Evolutionary conservation across 2,113 vertebrate species (phyloP).

Genomic region (Catagonus wagneri): DNA sequence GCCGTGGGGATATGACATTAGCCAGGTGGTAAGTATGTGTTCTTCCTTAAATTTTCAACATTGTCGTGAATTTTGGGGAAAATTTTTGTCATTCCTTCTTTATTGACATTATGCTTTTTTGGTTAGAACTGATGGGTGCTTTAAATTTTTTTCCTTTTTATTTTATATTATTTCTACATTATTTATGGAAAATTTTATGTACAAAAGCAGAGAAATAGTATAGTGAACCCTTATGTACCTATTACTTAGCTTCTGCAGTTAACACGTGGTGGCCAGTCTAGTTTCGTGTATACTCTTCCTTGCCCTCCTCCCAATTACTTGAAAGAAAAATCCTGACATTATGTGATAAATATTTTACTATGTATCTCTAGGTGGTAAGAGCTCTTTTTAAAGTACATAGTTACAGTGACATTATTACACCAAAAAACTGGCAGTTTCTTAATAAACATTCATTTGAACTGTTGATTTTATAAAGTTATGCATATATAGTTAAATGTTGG

Average conservation of each 20-base stretch:
- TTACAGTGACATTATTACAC: background rate
- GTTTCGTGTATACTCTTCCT: background rate
- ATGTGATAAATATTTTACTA: background rate
- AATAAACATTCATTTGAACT: slow-evolving; percentile 22
- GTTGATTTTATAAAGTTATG: slow-evolving; percentile 25
- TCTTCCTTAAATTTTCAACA: background rate
- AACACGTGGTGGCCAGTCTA: background rate
- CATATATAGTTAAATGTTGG: background rate
- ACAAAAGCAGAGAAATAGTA: background rate
- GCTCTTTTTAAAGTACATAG: background rate
- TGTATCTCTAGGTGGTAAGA: background rate
- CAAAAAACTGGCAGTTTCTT: background rate
- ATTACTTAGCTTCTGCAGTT: slow-evolving; percentile 3
- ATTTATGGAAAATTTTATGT: slow-evolving; percentile 5
- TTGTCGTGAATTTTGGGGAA: background rate
- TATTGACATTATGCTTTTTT: background rate
- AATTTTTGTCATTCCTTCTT: slow-evolving; percentile 4
- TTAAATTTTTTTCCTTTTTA: background rate
- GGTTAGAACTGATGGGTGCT: slow-evolving; percentile 38
- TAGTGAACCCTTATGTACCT: background rate
- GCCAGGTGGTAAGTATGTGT: slow-evolving; percentile 95
- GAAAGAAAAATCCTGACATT: slow-evolving; percentile 32
- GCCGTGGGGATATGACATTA: slow-evolving; percentile 99
- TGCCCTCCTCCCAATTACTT: background rate
- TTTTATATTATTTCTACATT: slow-evolving; percentile 8